These are phyloP conservation scores for Boloria selene DNA, from an alignment of 2,888 invertebrate genomes.

Conservation along the genomic window DNA sequence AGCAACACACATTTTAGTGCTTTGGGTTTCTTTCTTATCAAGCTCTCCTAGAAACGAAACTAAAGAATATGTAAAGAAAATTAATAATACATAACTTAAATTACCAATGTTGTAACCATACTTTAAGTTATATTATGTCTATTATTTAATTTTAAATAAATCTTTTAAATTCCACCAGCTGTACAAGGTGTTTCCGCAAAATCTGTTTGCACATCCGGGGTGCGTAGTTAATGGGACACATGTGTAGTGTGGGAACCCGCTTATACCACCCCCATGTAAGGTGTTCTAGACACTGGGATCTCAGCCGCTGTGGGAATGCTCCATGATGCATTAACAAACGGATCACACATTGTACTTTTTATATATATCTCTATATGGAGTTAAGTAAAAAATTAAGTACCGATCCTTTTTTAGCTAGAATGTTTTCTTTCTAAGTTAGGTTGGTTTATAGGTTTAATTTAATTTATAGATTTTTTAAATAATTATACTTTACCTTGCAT, in stretches of 20 bases:
- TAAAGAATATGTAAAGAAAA: no score
- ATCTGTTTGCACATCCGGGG: conserved; percentile 36
- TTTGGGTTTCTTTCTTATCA: no score
- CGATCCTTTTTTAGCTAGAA: conserved; percentile 9
- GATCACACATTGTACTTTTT: conserved; percentile 10
- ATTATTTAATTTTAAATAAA: no score
- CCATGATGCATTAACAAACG: conserved; percentile 23
- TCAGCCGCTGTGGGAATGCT: conserved; percentile 38
- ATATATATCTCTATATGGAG: conserved; percentile 6
- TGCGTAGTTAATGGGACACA: conserved; percentile 52
- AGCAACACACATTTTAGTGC: background rate
- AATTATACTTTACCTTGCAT: no score
- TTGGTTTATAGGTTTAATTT: no score
- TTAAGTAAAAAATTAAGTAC: background rate
- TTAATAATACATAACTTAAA: background rate
- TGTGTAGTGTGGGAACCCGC: conserved; percentile 57
- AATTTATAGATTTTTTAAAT: no score
- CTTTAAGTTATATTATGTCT: background rate
- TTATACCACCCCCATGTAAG: conserved; percentile 53
- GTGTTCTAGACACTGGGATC: conserved; percentile 48
- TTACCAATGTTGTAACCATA: background rate
- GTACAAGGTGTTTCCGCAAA: conserved; percentile 37
- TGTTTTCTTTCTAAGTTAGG: background rate
- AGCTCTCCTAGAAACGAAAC: no score
- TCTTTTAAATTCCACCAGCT: background rate